Evolutionary conservation across 2,888 invertebrate species (phyloP).

Genomic region (Oscheius sp.): DNA sequence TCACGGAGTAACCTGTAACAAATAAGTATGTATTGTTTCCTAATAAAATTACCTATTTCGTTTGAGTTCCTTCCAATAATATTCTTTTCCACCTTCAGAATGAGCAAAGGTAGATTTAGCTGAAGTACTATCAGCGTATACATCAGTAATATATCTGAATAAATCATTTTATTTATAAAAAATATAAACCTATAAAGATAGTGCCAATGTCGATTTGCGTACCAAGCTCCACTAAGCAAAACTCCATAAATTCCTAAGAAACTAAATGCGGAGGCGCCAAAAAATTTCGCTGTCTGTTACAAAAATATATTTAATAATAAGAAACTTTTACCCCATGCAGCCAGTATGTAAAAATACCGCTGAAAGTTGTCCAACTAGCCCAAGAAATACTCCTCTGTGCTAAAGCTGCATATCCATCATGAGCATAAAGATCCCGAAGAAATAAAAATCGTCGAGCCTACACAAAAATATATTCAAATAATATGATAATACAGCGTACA

Average conservation of each 20-base stretch:
- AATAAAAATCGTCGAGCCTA: slow-evolving; percentile 65
- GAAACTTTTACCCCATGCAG: slow-evolving; percentile 48
- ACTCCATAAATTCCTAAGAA: slow-evolving; percentile 62
- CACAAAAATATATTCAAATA: too few relatives aligned
- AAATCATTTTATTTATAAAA: not conserved
- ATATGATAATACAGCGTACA: too few relatives aligned
- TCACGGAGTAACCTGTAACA: slow-evolving; percentile 51
- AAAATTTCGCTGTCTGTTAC: slow-evolving; percentile 39
- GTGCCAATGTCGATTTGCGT: slow-evolving; percentile 64
- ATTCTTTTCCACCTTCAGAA: slow-evolving; percentile 69
- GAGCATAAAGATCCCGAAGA: slow-evolving; percentile 63
- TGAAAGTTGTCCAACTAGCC: slow-evolving; percentile 67
- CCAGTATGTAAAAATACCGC: slow-evolving; percentile 66
- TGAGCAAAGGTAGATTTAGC: slow-evolving; percentile 63
- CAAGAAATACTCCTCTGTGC: slow-evolving; percentile 65
- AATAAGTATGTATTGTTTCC: not conserved
- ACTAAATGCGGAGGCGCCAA: slow-evolving; percentile 56
- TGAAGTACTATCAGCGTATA: slow-evolving; percentile 64
- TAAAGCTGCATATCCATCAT: slow-evolving; percentile 67
- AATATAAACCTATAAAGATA: slow-evolving; percentile 59
- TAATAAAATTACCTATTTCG: slow-evolving; percentile 54
- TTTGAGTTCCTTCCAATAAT: slow-evolving; percentile 68
- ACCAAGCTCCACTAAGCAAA: slow-evolving; percentile 56
- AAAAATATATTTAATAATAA: not conserved
- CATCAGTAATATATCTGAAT: slow-evolving; percentile 65